These are phyloP conservation scores for Timema cristinae DNA, from an alignment of 2,888 invertebrate genomes.

Conservation along the genomic window DNA sequence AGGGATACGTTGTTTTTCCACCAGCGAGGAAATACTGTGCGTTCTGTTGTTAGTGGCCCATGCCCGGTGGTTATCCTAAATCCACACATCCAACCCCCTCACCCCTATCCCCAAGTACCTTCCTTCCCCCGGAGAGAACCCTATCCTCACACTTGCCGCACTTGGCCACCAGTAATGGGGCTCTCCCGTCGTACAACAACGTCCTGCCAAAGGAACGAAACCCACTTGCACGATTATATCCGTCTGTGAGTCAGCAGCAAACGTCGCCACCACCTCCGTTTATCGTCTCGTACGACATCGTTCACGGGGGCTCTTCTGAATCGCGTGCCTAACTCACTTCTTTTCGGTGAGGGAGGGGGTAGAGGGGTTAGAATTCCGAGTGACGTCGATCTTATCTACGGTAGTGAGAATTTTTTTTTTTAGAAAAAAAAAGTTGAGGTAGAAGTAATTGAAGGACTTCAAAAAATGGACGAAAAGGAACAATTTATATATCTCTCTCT, in stretches of 20 bases:
- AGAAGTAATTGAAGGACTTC: too few species aligned
- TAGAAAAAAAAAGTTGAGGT: too few species aligned
- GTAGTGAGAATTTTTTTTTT: too few species aligned
- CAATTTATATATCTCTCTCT: not conserved
- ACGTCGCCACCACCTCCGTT: slow-evolving; percentile 5
- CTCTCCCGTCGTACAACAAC: slow-evolving; percentile 19
- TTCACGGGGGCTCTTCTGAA: not conserved
- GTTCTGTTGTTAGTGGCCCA: too few species aligned
- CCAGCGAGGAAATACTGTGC: too few species aligned
- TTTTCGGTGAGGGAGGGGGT: too few species aligned
- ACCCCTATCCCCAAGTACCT: slow-evolving; percentile 1
- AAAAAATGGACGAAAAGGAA: too few species aligned
- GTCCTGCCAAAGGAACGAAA: slow-evolving; percentile 21
- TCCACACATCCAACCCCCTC: slow-evolving; percentile 13
- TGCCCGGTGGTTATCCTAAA: slow-evolving; percentile 18
- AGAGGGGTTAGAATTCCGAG: too few species aligned
- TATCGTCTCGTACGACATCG: slow-evolving; percentile 1
- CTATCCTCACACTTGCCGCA: not conserved
- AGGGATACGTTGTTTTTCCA: too few species aligned
- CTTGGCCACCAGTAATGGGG: slow-evolving; percentile 23
- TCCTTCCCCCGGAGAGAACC: slow-evolving; percentile 1
- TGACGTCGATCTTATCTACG: too few species aligned
- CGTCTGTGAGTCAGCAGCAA: slow-evolving; percentile 22
- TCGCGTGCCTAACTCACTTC: too few species aligned
- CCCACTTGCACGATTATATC: slow-evolving; percentile 26